These are phyloP conservation scores for Catagonus wagneri DNA, from an alignment of 2,113 vertebrate genomes.

Conservation along the genomic window DNA sequence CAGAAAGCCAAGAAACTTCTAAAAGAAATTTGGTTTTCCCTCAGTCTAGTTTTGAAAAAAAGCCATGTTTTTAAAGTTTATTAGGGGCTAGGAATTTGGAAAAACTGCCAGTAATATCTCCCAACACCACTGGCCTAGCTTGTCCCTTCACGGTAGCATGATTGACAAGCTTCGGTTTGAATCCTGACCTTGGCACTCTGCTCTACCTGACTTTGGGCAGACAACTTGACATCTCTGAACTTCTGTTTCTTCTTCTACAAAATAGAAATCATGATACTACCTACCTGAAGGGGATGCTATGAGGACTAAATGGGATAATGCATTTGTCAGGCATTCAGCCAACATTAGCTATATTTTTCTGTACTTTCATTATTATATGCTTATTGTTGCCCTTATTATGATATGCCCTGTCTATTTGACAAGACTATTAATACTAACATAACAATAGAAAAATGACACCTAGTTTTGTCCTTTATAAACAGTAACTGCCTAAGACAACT, in stretches of 20 bases:
- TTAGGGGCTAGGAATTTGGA: background rate
- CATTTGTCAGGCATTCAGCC: background rate
- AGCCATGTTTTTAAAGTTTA: background rate
- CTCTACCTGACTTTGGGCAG: background rate
- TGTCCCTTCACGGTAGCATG: background rate
- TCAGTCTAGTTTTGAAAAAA: slow-evolving; percentile 8
- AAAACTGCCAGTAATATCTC: background rate
- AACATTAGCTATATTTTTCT: background rate
- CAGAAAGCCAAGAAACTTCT: background rate
- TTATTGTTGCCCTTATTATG: background rate
- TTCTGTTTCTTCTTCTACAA: background rate
- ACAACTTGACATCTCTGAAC: background rate
- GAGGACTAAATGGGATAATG: background rate
- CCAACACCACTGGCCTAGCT: background rate
- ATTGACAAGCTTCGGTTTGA: background rate
- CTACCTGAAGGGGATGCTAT: background rate
- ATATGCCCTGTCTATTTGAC: background rate
- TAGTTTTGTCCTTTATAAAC: slow-evolving; percentile 42
- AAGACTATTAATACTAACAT: background rate
- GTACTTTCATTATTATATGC: background rate
- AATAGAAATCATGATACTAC: background rate
- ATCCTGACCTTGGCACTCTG: background rate
- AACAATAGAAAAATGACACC: background rate
- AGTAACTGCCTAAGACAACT: background rate
- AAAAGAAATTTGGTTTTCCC: background rate